Conservation (phyloP, 2,797 vertebrate species). For the Benthosema pterotum region DNA sequence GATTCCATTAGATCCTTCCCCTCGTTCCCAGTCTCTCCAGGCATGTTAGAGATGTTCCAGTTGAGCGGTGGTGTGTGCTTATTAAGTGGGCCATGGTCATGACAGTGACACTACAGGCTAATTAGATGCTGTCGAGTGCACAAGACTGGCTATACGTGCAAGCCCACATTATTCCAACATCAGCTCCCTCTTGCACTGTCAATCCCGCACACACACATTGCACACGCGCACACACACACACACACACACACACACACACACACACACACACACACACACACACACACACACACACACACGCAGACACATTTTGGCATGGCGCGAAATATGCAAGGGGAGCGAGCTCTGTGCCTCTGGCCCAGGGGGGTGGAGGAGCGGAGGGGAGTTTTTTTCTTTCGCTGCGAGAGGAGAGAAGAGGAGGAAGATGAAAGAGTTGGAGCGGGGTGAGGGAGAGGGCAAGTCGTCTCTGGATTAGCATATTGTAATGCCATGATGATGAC, state of each 20-base stretch:
- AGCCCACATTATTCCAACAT: constrained; percentile 43
- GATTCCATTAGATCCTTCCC: no score
- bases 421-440: constrained; percentile 54
- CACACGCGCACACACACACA: no score
- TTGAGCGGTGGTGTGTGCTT: constrained; percentile 1
- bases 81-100: constrained; percentile 21
- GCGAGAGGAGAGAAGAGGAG: constrained; percentile 8
- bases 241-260: constrained; percentile 1
- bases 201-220: neutral
- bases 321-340: constrained; percentile 14
- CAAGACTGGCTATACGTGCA: constrained; percentile 36
- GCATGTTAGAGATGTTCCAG: constrained; percentile 3
- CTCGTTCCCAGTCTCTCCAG: no score
- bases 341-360: neutral
- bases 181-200: constrained; percentile 37
- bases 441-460: constrained; percentile 59
- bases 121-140: constrained; percentile 43
- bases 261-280: constrained; percentile 2
- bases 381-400: neutral
- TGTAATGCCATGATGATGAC: constrained; percentile 71
- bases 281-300: constrained; percentile 5
- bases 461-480: constrained; percentile 72
- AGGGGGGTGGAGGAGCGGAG: neutral
- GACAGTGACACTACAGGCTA: constrained; percentile 38
- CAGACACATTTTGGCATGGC: constrained; percentile 27